Evolutionary conservation across 1,140 invertebrate genomes (phyloP).

Genomic region (Scaptomyza hsui): DNA sequence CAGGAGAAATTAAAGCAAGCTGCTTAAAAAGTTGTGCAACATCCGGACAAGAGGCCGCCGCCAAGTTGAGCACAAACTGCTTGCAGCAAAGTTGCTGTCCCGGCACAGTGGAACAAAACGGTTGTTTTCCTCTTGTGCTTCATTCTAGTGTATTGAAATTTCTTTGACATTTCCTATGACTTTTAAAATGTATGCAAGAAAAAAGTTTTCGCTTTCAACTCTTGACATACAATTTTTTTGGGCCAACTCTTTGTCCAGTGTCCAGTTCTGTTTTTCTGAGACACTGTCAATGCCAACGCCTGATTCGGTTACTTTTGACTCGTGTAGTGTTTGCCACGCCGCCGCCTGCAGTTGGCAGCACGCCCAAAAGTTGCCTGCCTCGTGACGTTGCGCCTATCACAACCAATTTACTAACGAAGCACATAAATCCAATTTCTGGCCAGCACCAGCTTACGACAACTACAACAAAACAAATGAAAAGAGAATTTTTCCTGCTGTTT

Average conservation of each 20-base stretch:
- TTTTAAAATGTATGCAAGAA: neutral
- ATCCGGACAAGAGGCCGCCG: conserved; percentile 47
- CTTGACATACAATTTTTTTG: no score
- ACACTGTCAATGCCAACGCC: conserved; percentile 33
- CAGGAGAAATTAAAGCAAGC: conserved; percentile 57
- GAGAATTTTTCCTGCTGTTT: neutral
- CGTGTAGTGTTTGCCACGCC: no score
- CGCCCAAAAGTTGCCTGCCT: conserved; percentile 44
- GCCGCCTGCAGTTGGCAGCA: conserved; percentile 56
- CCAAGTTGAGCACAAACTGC: conserved; percentile 18
- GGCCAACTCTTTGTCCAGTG: conserved; percentile 4
- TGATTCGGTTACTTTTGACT: neutral
- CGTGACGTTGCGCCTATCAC: conserved; percentile 76
- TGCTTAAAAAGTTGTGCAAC: conserved; percentile 71
- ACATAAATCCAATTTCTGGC: conserved; percentile 81
- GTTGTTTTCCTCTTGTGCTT: no score
- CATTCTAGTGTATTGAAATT: no score
- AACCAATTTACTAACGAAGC: conserved; percentile 83
- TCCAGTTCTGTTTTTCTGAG: conserved; percentile 12
- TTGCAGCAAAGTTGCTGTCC: conserved; percentile 17
- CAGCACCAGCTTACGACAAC: conserved; percentile 44
- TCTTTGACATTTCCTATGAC: neutral
- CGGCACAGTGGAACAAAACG: conserved; percentile 24
- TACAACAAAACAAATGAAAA: conserved; percentile 23
- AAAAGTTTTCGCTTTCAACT: neutral